Evolutionary conservation across 1,140 invertebrate species (phyloP).

Genomic region (Paraescarpia echinospica): DNA sequence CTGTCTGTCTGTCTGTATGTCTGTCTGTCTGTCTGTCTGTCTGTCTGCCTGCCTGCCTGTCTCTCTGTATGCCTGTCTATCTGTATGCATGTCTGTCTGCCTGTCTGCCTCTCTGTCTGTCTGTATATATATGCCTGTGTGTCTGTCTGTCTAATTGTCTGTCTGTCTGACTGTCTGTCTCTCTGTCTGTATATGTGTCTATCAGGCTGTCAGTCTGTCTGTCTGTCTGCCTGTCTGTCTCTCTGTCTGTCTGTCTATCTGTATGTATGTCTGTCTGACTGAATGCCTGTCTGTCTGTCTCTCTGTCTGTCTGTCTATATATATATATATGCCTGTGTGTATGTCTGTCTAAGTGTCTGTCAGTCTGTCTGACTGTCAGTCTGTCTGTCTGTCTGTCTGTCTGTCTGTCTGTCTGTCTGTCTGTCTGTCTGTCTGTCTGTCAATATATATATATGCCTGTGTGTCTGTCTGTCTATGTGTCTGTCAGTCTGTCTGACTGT

Average conservation of each 20-base stretch:
- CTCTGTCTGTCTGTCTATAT: slow-evolving; percentile 3
- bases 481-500: not conserved
- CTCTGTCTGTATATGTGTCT: slow-evolving; percentile 2
- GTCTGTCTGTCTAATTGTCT: not conserved
- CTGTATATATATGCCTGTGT: not conserved
- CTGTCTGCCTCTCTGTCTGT: not conserved
- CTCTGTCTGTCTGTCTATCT: slow-evolving; percentile 13
- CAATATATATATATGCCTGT: too few species aligned
- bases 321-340: not conserved
- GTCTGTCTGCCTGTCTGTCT: not conserved
- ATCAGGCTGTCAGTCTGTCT: not conserved
- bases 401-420: slow-evolving; percentile 10
- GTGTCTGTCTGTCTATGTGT: not conserved
- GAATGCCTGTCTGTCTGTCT: not conserved
- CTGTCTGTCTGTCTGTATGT: not conserved
- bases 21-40: not conserved
- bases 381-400: slow-evolving; percentile 6
- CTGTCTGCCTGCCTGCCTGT: not conserved
- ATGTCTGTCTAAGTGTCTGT: not conserved
- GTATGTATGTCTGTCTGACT: not conserved
- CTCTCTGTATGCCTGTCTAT: not conserved
- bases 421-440: not conserved
- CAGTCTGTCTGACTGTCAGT: not conserved
- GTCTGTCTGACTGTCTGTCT: slow-evolving; percentile 2
- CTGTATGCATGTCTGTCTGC: not conserved